Evolutionary conservation across 2,113 vertebrate genomes (phyloP).

Genomic region (Periophthalmodon schlosseri): DNA sequence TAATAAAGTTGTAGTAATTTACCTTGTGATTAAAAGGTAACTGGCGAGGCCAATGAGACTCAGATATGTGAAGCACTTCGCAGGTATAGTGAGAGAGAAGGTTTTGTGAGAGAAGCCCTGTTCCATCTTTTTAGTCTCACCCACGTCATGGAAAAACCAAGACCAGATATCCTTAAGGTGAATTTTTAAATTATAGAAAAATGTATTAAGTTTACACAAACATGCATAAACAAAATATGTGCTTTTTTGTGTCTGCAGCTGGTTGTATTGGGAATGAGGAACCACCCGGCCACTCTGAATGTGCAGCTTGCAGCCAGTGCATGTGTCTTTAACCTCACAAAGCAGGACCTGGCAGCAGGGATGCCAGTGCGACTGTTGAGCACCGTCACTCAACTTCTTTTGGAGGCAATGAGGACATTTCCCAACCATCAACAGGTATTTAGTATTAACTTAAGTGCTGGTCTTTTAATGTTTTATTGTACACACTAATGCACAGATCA

Average conservation of each 20-base stretch:
- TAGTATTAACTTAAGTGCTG: neutral
- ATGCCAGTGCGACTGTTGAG: slow-evolving; percentile 93
- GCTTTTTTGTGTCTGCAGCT: slow-evolving; percentile 73
- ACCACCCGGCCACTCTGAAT: slow-evolving; percentile 92
- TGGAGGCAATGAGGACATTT: slow-evolving; percentile 98
- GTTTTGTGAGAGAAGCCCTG: slow-evolving; percentile 95
- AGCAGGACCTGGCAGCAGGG: slow-evolving; percentile 93
- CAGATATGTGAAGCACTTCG: slow-evolving; percentile 96
- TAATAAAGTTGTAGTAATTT: neutral
- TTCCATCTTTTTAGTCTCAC: slow-evolving; percentile 98
- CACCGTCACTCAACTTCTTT: slow-evolving; percentile 89
- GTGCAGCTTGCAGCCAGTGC: slow-evolving; percentile 97
- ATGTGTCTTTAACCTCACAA: slow-evolving; percentile 98
- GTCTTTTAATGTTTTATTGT: neutral
- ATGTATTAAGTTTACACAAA: neutral
- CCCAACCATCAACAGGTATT: slow-evolving; percentile 93
- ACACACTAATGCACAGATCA: neutral
- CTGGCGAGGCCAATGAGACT: slow-evolving; percentile 95
- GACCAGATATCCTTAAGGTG: slow-evolving; percentile 97
- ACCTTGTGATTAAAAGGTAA: slow-evolving; percentile 79
- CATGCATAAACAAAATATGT: neutral
- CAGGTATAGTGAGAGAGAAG: slow-evolving; percentile 94
- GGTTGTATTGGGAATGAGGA: slow-evolving; percentile 96
- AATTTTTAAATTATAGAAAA: neutral
- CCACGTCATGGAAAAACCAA: slow-evolving; percentile 94